phyloP scores from a whole-genome alignment of 2,113 vertebrate species.

The Oreochromis aureus region DNA sequence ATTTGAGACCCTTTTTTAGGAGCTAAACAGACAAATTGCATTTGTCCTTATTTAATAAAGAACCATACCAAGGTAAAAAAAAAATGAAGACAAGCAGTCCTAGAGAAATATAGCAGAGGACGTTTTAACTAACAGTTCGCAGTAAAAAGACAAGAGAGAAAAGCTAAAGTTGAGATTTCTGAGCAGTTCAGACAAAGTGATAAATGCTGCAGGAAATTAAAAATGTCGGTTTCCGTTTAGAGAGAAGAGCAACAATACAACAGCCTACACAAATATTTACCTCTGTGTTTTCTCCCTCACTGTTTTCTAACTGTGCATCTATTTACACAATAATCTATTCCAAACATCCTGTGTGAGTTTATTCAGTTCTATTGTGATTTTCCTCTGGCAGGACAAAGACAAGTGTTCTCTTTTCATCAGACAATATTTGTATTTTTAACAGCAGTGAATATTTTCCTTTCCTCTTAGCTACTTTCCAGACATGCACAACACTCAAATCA shows the following conservation, averaged over 20 bases:
- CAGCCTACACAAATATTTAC: neutral
- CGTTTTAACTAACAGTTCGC: neutral
- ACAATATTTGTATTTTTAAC: neutral
- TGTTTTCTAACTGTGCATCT: neutral
- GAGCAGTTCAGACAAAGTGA: neutral
- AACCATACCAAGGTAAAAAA: neutral
- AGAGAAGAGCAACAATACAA: neutral
- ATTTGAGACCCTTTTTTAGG: neutral
- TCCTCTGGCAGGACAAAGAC: neutral
- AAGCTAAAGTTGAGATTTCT: neutral
- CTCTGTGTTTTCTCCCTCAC: neutral
- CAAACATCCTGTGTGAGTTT: neutral
- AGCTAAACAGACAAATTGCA: neutral
- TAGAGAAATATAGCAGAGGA: neutral
- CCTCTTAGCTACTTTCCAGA: neutral
- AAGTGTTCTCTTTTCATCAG: neutral
- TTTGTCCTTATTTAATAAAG: neutral
- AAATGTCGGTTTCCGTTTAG: neutral
- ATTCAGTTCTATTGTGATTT: neutral
- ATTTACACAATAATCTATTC: neutral
- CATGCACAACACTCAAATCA: neutral
- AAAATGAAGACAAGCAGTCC: neutral
- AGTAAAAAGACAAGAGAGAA: neutral
- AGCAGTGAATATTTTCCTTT: neutral
- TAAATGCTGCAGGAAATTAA: neutral